Evolutionary conservation across 2,797 vertebrate species (phyloP), one percentile per base, ranked within the genome.

Genomic region (Scyliorhinus canicula): DNA sequence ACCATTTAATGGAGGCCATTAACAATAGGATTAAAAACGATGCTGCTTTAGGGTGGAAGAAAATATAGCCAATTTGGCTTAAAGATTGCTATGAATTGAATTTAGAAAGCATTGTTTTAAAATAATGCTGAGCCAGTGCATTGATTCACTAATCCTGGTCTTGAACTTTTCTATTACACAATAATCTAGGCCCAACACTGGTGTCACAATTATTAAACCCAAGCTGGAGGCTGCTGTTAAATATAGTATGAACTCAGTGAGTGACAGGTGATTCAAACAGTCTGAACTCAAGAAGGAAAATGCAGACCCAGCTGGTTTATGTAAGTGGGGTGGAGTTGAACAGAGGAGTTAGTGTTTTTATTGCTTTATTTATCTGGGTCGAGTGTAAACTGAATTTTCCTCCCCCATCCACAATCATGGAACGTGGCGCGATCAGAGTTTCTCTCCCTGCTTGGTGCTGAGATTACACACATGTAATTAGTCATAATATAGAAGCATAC

Each of bases 71-170:
- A 12, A 55, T n/a, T 60, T 52, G 67, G 44, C 63, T 35, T 74
- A 94, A 71, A 94, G 44, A 47, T 94, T 71, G 26, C 3, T 19
- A 74, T 94, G 65, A 52, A 52, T 71, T 74, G 26, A 50, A 74
- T 74, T 94, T 94, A 16, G 47, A 94, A 93, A 52, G 93, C 47
- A 93, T 26, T 74, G 93, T 35, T 94, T 71, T 94, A 74, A 69
- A 74, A 55, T 74, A 94, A 74, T 94, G 67, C 71, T 31, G 60
- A 63, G 40, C 88, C 40, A 8, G 88, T 91, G 93, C 67, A 74
- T 67, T 71, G 50, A 94, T 50, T 74, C 16, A 47, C 31, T 65
- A 74, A 28, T n/a, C 67, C 67, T 52, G 65, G 67, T 74, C 67
- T 55, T 52, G 44, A 94, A 94, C 69, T 69, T 94, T 94, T 69